Conservation (phyloP, 2,888 invertebrate species). For the Corythucha ciliata region DNA sequence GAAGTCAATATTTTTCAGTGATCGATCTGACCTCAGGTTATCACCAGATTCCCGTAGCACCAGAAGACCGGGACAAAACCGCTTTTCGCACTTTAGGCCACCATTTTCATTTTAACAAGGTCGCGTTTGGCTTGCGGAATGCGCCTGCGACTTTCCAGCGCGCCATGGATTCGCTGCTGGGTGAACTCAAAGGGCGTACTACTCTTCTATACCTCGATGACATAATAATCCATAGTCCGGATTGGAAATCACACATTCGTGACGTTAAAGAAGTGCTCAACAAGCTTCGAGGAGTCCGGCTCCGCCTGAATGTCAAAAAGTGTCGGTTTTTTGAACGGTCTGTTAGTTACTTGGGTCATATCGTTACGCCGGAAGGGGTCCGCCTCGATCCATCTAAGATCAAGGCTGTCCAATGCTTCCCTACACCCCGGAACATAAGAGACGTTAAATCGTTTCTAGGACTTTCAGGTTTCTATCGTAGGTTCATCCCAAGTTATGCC, state of each 20-base stretch:
- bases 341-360: conserved; percentile 27
- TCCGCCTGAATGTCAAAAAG: conserved; percentile 23
- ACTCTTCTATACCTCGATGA: conserved; percentile 32
- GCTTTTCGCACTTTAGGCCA: conserved; percentile 38
- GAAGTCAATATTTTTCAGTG: too few relatives aligned
- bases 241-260: conserved; percentile 9
- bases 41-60: conserved; percentile 26
- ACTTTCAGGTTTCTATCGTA: conserved; percentile 39
- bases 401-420: conserved; percentile 16
- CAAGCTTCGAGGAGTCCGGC: conserved; percentile 11
- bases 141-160: conserved; percentile 35
- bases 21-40: too few relatives aligned
- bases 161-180: conserved; percentile 37
- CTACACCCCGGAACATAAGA: conserved; percentile 22
- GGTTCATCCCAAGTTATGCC: conserved; percentile 39
- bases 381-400: conserved; percentile 24
- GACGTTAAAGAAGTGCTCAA: conserved; percentile 18
- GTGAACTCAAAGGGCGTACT: conserved; percentile 30
- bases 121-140: conserved; percentile 37
- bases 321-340: conserved; percentile 18
- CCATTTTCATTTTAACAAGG: conserved; percentile 36
- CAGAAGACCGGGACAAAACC: conserved; percentile 36
- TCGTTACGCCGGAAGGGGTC: conserved; percentile 25
- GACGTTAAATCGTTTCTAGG: conserved; percentile 38
- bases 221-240: conserved; percentile 28